A percentile compares a stretch with the other conserved stretches of the same genome.
Evolutionary conservation across 1,140 invertebrate genomes (phyloP).

Genomic region (Monochamus saltuarius): DNA sequence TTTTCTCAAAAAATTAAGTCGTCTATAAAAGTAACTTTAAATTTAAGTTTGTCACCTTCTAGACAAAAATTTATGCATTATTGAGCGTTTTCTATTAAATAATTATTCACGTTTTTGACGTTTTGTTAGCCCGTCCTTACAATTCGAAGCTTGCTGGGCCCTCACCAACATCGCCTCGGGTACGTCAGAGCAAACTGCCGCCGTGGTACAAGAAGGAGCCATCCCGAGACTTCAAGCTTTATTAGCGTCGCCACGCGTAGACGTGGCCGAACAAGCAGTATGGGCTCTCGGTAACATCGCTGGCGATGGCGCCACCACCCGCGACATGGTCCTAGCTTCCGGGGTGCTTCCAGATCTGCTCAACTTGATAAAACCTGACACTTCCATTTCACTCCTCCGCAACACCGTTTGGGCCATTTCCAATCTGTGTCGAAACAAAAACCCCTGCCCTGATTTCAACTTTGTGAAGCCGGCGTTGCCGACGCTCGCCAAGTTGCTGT

Average conservation of each 20-base stretch:
- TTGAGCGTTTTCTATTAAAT: too few species aligned
- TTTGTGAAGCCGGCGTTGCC: slow-evolving; percentile 79
- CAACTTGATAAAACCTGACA: slow-evolving; percentile 63
- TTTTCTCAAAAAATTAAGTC: too few species aligned
- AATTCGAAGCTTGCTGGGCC: slow-evolving; percentile 98
- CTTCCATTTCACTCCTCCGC: slow-evolving; percentile 51
- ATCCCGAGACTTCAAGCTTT: slow-evolving; percentile 82
- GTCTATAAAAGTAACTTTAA: too few species aligned
- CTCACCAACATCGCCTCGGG: slow-evolving; percentile 98
- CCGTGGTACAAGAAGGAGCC: slow-evolving; percentile 83
- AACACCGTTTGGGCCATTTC: slow-evolving; percentile 77
- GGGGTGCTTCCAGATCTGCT: slow-evolving; percentile 69
- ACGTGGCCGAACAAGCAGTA: slow-evolving; percentile 93
- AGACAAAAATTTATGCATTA: too few species aligned
- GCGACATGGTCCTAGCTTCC: slow-evolving; percentile 72
- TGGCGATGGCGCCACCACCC: slow-evolving; percentile 75
- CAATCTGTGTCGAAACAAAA: slow-evolving; percentile 91
- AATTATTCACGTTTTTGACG: slow-evolving; percentile 6
- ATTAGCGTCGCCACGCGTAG: slow-evolving; percentile 69
- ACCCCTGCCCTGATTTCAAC: slow-evolving; percentile 78
- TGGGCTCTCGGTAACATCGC: slow-evolving; percentile 99
- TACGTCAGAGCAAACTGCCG: slow-evolving; percentile 84
- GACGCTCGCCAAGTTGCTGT: slow-evolving; percentile 75
- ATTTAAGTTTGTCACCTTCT: too few species aligned
- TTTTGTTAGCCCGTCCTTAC: slow-evolving; percentile 72